Percentiles rank a stretch among this genome's conserved stretches.
phyloP scores from a whole-genome alignment of 2,797 vertebrate species.

The Peromyscus nudipes region DNA sequence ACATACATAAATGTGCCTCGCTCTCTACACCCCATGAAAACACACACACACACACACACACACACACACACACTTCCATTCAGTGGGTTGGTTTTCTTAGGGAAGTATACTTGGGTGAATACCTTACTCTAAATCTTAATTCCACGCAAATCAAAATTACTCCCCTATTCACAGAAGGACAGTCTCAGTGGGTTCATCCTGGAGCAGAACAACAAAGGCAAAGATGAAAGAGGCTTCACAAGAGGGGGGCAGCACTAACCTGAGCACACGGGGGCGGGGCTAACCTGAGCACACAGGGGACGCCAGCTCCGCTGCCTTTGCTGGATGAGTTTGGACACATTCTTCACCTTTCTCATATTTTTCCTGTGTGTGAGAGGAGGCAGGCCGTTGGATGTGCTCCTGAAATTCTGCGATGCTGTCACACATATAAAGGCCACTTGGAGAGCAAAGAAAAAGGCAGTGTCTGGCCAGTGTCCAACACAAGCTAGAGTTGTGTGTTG shows the following conservation, averaged over 20 bases:
- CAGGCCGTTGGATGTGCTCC: fast-evolving
- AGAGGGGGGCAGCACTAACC: background rate
- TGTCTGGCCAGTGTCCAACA: background rate
- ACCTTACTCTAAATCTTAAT: background rate
- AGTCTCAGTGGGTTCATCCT: background rate
- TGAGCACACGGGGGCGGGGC: background rate
- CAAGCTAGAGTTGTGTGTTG: background rate
- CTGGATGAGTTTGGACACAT: background rate
- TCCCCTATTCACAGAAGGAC: background rate
- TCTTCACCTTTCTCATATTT: background rate
- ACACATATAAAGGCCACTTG: background rate
- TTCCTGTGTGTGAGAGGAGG: background rate
- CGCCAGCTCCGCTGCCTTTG: background rate
- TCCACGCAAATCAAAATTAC: background rate
- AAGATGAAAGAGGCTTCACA: background rate
- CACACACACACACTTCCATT: background rate
- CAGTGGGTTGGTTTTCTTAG: background rate
- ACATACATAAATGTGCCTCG: background rate
- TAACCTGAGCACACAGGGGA: background rate
- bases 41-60: too few species aligned
- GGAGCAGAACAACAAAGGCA: background rate
- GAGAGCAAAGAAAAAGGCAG: background rate
- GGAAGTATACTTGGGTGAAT: background rate
- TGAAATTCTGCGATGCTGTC: fast-evolving
- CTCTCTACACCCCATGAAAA: too few species aligned